phyloP scores from a whole-genome alignment of 2,797 vertebrate genomes.

The Pseudochirops cupreus region DNA sequence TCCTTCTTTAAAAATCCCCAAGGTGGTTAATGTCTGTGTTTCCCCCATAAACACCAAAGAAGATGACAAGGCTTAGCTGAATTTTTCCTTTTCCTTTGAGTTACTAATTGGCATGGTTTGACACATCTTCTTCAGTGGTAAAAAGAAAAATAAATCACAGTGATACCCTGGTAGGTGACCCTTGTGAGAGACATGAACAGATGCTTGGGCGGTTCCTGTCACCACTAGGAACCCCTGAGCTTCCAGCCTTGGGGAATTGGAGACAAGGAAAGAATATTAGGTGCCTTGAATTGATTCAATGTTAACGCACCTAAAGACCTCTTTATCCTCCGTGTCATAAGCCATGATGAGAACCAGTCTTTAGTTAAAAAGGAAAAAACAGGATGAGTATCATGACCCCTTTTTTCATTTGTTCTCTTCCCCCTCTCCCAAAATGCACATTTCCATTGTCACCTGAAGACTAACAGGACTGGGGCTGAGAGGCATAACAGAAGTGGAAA shows the following conservation, averaged over 20 bases:
- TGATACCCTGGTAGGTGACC: not conserved
- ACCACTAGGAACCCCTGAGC: not conserved
- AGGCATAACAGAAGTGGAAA: not conserved
- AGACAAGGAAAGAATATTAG: not conserved
- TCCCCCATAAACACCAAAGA: not conserved
- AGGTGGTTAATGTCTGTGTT: not conserved
- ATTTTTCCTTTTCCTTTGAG: not conserved
- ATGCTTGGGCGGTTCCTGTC: not conserved
- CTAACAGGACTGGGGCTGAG: not conserved
- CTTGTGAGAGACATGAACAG: not conserved
- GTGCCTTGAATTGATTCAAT: conserved; percentile 61
- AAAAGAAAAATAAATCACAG: conserved; percentile 1
- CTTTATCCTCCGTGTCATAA: conserved; percentile 26
- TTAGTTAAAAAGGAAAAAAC: conserved; percentile 29
- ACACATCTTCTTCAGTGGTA: not conserved
- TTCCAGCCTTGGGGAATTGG: conserved; percentile 12
- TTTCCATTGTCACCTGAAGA: not conserved
- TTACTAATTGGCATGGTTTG: conserved; percentile 35
- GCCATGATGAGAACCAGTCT: conserved; percentile 48
- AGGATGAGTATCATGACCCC: not conserved
- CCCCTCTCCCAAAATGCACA: conserved; percentile 57
- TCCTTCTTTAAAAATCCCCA: not conserved
- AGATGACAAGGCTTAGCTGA: conserved; percentile 34
- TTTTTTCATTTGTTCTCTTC: not conserved
- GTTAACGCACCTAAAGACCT: conserved; percentile 58